Evolutionary conservation across 1,140 invertebrate genomes (phyloP), one percentile per base, ranked within the genome.

Genomic region (Ceratina calcarata): DNA sequence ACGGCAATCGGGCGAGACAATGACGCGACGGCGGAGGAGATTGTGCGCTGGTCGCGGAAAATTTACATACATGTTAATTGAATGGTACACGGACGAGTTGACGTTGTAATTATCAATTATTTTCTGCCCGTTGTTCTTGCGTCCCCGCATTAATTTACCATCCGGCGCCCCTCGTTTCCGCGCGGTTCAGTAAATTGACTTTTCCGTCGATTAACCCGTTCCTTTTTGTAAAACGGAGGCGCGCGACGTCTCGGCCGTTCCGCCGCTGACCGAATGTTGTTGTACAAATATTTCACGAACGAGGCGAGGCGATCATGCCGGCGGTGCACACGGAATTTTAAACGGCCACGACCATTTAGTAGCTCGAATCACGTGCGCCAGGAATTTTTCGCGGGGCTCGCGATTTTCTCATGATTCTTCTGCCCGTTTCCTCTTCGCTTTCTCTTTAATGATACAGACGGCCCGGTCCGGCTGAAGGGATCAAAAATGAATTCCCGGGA

Each of bases 241-340:
- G 1, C 27, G 27, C 27, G 27, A 32, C 27, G 53, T 55, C 53
- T 55, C 53, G 53, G 3, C 57, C 0, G 16, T 24, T 7, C 20
- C n/a, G 8, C 12, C 45, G 12, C 20, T 6, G 45, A 20, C 6
- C n/a, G 3, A 18, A 13, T 16, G 49, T 72, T 72, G 57, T 72
- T 72, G 64, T 65, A 72, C 76, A 72, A 64, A 72, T 84, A 85
- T 76, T 80, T 80, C 22, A 65, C 83, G 60, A 37, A 72, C 70
- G 60, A 72, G 53, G 60, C 68, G n/a, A 53, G 62, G 58, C 58
- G 61, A 57, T 57, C 71, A 27, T 53, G 60, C 24, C 10, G 45
- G n/a, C 22, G 10, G 22, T 37, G 37, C 62, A 71, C 22, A 27
- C 53, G 32, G 78, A 79, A 79, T 79, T 60, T 45, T 79, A 60